Evolutionary conservation across 2,888 invertebrate species (phyloP), one percentile per base, ranked within the genome.

Genomic region (Pecten maximus): DNA sequence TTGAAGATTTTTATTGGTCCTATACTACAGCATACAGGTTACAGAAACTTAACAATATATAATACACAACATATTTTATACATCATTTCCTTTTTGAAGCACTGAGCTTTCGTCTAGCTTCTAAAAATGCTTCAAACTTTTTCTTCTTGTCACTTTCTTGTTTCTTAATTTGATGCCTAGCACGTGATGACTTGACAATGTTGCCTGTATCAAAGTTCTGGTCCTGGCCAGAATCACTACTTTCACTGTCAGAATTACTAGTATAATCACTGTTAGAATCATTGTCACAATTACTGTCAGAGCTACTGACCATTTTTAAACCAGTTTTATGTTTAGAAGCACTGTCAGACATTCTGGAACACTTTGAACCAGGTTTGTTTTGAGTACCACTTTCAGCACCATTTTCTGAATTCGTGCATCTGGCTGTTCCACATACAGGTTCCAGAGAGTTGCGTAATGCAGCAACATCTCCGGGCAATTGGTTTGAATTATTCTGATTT

Each of bases 61-160:
- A 16, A 16, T 15, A 48, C 48, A 48, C 19, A 2, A 8, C 1
- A 48, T 48, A 48, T 48, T 48, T 12, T 15, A 54, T n/a, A n/a
- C 23, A 23, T 74, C 12, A 74, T 23, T 74, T 74, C 23, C 35
- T 74, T 74, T 74, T 74, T 35, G 74, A 28, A 74, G 74, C 28
- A 6, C 4, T 28, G 1, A 74, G 28, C 23, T 74, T 74, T 35
- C 74, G 28, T 35, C 74, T 74, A 35, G 74, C 74, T 74, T 74
- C 74, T 74, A 74, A 35, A 35, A 74, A 74, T 8, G 74, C 74
- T 74, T 74, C 74, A 74, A 74, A 74, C 74, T 35, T 74, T 74
- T 74, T 28, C 74, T 74, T 74, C 23, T 74, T 74, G 28, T 8
- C 74, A 74, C 74, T 74, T 35, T 28, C 74, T 74, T 74, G 74